Base-by-base conservation (phyloP, 1,140 invertebrate genomes). In the Drosophila trapezifrons region DNA sequence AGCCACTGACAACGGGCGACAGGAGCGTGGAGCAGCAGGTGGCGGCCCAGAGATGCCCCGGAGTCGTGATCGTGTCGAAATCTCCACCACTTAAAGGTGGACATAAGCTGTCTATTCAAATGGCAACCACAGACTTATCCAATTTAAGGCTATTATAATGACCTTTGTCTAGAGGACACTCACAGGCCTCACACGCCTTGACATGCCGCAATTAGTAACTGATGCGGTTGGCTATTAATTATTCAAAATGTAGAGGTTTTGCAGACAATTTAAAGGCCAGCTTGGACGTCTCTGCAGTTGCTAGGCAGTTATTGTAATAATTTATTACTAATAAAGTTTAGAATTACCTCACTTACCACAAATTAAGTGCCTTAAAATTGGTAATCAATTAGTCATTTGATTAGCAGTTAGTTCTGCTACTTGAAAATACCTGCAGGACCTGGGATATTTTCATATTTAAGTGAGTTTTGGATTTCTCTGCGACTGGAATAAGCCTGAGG, bases 21-120 rank as follows among this genome's bases (percentile, higher is more conserved):
- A 27, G 35, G 17, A 69, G 47, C 43, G 40, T 25, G 49, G 55
- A 67, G 72, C 72, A 76, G 75, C 75, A 71, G 75, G 73, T 76
- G 73, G 73, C 32, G 42, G 38, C 20, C 32, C 42, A 76, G 73
- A 59, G 73, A 76, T 76, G 73, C 52, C 62, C 73, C 8, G 35
- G 20, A 42, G 42, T 66, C 72, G 40, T 71, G 69, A 72, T 35
- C 46, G 32, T 22, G 32, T 15, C 12, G 13, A 54, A 54, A 38
- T 54, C 51, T n/a, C 2, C 13, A 5, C 18, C 51, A 54, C 51
- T 37, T 54, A 22, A 37, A 37, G 18, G 13, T 54, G 25, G 8
- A n/a, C 51, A 54, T n/a, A 37, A 20, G 49, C 10, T 20, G 13
- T 13, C 13, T 35, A 35, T 37, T 27, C 17, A 15, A 5, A 52